Evolutionary conservation across 1,140 invertebrate species (phyloP), one percentile per base, ranked within the genome.

Genomic region (Pseudomyrmex cubaensis): DNA sequence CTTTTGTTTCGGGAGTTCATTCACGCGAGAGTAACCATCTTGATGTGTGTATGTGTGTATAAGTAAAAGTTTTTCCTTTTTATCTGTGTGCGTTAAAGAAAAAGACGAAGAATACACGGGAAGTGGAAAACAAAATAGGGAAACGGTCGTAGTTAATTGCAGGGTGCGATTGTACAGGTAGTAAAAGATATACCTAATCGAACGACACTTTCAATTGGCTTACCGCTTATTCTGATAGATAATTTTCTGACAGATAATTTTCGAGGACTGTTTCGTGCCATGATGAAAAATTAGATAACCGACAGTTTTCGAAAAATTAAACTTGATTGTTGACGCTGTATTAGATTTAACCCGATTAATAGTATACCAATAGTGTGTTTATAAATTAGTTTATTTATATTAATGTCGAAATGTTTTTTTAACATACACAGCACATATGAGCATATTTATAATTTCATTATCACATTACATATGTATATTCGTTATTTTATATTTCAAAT

Each of bases 1-100:
- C 83, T 85, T 84, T 85, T 78, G 75, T 75, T 87, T 85, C 64
- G 83, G 46, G 20, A 54, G 22, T 80, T 59, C 76, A 80, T 80
- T 80, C 76, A 80, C 66, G 76, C 76, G 17, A 80, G 66, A 66
- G 66, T 66, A 72, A 80, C 10, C 44, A 80, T 56, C 56, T 80
- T 72, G 10, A 72, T 35, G 35, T 35, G 35, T 5, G 35, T 35
- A 4, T 35, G 5, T 35, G 35, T 35, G 5, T 25, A 3, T 7
- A 5, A 35, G 35, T 35, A 70, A 80, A 66, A 72, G 46, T 72
- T 80, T 77, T 80, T 72, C 76, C 46, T 80, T n/a, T 54, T 59
- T 0, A 54, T 59, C 54, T 59, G 13, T 12, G 20, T 15, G 20
- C 62, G 17, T 67, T 5, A 3, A 8, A 44, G 48, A 57, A 67